A percentile compares a stretch with the other conserved stretches of the same genome.
phyloP scores from a whole-genome alignment of 2,113 vertebrate genomes.

The Nesoenas mayeri region DNA sequence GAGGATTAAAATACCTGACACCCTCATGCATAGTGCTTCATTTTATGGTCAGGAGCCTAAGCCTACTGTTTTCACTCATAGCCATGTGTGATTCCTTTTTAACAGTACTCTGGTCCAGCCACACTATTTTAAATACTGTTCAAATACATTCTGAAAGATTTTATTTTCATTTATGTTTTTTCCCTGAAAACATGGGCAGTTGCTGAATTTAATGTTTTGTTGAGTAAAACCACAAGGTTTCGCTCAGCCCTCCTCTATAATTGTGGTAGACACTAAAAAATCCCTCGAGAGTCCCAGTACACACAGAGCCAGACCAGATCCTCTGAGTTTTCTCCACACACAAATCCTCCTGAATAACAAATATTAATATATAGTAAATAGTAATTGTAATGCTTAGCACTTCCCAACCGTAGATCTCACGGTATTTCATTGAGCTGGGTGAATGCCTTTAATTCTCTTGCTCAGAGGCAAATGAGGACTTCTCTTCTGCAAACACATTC shows the following conservation, averaged over 20 bases:
- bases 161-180: background rate
- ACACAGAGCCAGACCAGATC: constrained; percentile 1
- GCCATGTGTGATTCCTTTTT: background rate
- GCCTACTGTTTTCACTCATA: background rate
- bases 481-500: constrained; percentile 23
- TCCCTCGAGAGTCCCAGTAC: background rate
- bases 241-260: constrained; percentile 36
- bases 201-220: background rate
- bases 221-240: constrained; percentile 44
- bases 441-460: constrained; percentile 5
- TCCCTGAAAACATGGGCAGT: background rate
- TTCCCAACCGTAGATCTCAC: background rate
- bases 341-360: constrained; percentile 12
- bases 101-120: background rate
- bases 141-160: background rate
- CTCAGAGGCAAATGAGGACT: constrained; percentile 17
- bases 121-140: background rate
- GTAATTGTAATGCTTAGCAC: constrained; percentile 10
- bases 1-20: background rate
- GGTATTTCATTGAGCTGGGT: background rate
- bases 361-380: constrained; percentile 51
- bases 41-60: background rate
- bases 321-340: background rate
- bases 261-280: constrained; percentile 48
- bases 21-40: background rate